phyloP scores from a whole-genome alignment of 2,888 invertebrate species.

The Eupithecia abbreviata region DNA sequence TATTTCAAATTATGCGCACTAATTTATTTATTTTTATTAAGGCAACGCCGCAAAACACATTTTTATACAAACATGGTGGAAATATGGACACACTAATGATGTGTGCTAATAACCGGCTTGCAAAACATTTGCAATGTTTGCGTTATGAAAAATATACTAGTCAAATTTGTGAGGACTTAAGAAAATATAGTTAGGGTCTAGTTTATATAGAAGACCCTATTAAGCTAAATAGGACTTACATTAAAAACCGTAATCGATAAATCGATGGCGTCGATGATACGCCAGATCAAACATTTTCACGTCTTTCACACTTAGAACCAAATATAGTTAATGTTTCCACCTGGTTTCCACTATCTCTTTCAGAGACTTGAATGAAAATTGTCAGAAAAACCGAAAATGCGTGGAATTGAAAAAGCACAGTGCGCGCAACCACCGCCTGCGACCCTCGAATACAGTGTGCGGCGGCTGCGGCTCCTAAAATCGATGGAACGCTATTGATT shows the following conservation, averaged over 20 bases:
- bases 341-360: neutral
- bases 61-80: too few relatives aligned
- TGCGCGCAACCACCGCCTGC: constrained; percentile 82
- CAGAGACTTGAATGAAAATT: neutral
- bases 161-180: neutral
- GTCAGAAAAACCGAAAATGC: neutral
- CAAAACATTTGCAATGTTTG: too few relatives aligned
- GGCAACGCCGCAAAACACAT: too few relatives aligned
- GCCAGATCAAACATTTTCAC: constrained; percentile 14
- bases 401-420: constrained; percentile 28
- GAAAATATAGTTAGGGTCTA: neutral
- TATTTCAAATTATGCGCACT: neutral
- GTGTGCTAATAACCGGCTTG: too few relatives aligned
- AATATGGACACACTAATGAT: too few relatives aligned
- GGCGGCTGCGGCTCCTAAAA: constrained; percentile 87
- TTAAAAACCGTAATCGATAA: constrained; percentile 38
- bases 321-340: neutral
- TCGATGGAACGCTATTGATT: constrained; percentile 91
- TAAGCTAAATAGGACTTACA: constrained; percentile 36
- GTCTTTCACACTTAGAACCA: constrained; percentile 24
- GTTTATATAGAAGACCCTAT: neutral
- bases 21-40: too few relatives aligned
- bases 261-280: constrained; percentile 28
- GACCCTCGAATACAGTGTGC: constrained; percentile 78
- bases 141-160: too few relatives aligned